A percentile compares a stretch with the other conserved stretches of the same genome.
Evolutionary conservation across 2,113 vertebrate genomes (phyloP).

Genomic region (Cyanistes caeruleus): DNA sequence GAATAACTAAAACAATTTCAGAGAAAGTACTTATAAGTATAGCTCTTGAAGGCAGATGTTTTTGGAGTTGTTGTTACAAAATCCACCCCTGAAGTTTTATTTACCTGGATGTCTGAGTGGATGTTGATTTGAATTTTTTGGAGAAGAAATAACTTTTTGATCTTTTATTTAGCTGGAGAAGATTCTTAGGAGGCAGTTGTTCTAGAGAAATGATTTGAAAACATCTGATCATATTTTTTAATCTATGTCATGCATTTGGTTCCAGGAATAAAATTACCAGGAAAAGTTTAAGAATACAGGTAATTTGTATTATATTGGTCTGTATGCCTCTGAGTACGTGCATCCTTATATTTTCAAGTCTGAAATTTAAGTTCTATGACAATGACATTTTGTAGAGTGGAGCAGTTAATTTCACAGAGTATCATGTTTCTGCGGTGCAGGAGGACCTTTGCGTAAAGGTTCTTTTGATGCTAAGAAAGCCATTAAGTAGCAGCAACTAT

Average conservation of each 20-base stretch:
- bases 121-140: background rate
- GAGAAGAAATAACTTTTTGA: background rate
- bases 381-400: background rate
- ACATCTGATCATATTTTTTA: background rate
- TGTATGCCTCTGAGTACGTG: background rate
- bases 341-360: background rate
- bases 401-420: background rate
- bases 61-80: background rate
- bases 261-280: background rate
- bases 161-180: background rate
- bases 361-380: background rate
- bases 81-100: background rate
- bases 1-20: background rate
- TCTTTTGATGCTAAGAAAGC: background rate
- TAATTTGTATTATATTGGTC: background rate
- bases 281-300: background rate
- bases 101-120: background rate
- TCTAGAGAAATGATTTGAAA: background rate
- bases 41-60: background rate
- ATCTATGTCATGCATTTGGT: background rate
- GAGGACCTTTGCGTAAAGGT: background rate
- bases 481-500: background rate
- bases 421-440: background rate
- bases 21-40: background rate
- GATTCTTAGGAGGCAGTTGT: background rate